These are phyloP conservation scores for Philhelius pedissequus DNA, from an alignment of 2,888 invertebrate species.

Conservation along the genomic window DNA sequence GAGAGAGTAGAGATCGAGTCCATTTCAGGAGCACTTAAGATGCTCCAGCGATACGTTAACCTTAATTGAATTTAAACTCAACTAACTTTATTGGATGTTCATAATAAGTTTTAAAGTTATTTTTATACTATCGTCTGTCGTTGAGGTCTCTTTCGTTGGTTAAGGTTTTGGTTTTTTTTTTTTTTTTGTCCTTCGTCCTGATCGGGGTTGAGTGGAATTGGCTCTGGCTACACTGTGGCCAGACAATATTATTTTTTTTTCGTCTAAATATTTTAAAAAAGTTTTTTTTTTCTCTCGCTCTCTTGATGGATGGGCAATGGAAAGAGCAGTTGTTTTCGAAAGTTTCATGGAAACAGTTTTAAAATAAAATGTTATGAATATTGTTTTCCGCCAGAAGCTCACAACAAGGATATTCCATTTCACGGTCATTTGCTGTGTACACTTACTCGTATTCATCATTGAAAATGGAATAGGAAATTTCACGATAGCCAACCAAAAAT, in stretches of 20 bases:
- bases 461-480: not conserved
- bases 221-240: not conserved
- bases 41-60: conserved; percentile 31
- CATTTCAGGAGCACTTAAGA: conserved; percentile 20
- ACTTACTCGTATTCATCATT: not conserved
- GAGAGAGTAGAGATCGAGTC: not conserved
- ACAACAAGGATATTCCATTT: conserved; percentile 6
- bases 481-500: not conserved
- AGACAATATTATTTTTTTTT: not conserved
- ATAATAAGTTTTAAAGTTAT: conserved; percentile 19
- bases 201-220: not conserved
- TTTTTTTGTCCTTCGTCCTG: not conserved
- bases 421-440: not conserved
- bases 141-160: not conserved
- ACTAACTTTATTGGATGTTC: conserved; percentile 24
- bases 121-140: not conserved
- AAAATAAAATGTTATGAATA: conserved; percentile 6
- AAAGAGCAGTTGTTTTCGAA: not conserved
- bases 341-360: not conserved
- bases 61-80: conserved; percentile 32
- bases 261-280: not conserved
- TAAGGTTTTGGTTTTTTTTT: not conserved
- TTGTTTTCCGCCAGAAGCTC: not conserved
- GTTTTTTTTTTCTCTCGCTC: not conserved
- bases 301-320: not conserved